Conservation (phyloP, 1,140 invertebrate species). For the Neocloeon triangulifer region DNA sequence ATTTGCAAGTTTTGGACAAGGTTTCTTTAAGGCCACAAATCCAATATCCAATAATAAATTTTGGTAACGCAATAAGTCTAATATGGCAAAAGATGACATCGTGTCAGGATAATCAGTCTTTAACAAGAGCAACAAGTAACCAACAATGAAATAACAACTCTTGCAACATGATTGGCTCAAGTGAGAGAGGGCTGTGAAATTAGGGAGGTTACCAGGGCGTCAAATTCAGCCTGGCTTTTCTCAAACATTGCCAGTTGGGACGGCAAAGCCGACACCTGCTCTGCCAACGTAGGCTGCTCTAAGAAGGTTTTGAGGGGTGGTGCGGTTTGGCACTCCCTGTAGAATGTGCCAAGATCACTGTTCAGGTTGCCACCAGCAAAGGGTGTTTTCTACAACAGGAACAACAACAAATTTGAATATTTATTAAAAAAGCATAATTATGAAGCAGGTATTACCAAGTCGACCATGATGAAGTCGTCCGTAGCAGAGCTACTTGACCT, state of each 20-base stretch:
- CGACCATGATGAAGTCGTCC: constrained; percentile 54
- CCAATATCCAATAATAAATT: too few relatives aligned
- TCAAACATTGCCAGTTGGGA: not conserved
- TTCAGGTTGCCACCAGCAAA: constrained; percentile 24
- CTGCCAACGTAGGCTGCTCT: constrained; percentile 29
- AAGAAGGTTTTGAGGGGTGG: constrained; percentile 39
- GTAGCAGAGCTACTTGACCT: constrained; percentile 28
- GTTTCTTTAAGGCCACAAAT: too few relatives aligned
- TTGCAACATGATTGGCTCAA: too few relatives aligned
- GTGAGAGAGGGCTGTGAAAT: not conserved
- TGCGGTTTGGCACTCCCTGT: constrained; percentile 52
- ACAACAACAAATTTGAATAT: too few relatives aligned
- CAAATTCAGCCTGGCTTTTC: constrained; percentile 1
- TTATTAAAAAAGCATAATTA: not conserved
- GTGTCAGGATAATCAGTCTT: too few relatives aligned
- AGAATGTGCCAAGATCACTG: constrained; percentile 50
- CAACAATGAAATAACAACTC: too few relatives aligned
- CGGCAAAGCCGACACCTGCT: constrained; percentile 29
- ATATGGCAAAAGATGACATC: too few relatives aligned
- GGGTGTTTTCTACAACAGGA: constrained; percentile 31
- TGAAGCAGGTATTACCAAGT: constrained; percentile 44
- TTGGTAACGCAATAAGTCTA: too few relatives aligned
- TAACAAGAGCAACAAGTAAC: too few relatives aligned
- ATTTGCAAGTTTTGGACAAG: too few relatives aligned
- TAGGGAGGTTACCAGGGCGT: not conserved